A percentile compares a stretch with the other conserved stretches of the same genome.
phyloP scores from a whole-genome alignment of 2,113 vertebrate genomes.

The Nothobranchius kuhntae region DNA sequence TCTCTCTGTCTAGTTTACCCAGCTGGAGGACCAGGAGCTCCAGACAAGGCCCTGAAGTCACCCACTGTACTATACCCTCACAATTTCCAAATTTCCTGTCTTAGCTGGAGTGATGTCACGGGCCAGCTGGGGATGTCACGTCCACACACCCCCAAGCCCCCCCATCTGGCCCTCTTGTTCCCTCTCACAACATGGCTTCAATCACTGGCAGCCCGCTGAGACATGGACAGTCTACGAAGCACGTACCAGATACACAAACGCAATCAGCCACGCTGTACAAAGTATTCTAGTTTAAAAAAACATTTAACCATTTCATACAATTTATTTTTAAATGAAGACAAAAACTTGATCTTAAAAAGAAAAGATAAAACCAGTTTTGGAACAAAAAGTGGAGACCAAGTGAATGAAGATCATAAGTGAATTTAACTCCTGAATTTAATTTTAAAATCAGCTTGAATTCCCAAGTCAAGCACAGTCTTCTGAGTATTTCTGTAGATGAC shows the following conservation, averaged over 20 bases:
- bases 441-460: background rate
- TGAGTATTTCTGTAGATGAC: no score
- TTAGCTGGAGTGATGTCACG: constrained; percentile 75
- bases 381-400: no score
- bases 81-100: constrained; percentile 76
- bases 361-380: no score
- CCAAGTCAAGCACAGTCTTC: no score
- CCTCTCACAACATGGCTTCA: constrained; percentile 64
- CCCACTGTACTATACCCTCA: constrained; percentile 66
- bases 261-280: constrained; percentile 9
- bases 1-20: constrained; percentile 74
- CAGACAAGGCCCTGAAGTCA: constrained; percentile 77
- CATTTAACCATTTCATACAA: constrained; percentile 37
- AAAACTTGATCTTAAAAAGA: background rate
- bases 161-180: constrained; percentile 32
- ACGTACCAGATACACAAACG: constrained; percentile 68
- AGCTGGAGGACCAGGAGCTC: constrained; percentile 71
- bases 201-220: constrained; percentile 64
- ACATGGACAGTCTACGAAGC: constrained; percentile 70
- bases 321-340: constrained; percentile 5
- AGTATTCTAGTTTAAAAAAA: background rate
- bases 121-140: constrained; percentile 81
- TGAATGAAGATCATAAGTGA: no score
- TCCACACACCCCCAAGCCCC: constrained; percentile 53
- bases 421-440: no score